Conservation (phyloP, 2,113 vertebrate genomes). For the Odocoileus hemionus region DNA sequence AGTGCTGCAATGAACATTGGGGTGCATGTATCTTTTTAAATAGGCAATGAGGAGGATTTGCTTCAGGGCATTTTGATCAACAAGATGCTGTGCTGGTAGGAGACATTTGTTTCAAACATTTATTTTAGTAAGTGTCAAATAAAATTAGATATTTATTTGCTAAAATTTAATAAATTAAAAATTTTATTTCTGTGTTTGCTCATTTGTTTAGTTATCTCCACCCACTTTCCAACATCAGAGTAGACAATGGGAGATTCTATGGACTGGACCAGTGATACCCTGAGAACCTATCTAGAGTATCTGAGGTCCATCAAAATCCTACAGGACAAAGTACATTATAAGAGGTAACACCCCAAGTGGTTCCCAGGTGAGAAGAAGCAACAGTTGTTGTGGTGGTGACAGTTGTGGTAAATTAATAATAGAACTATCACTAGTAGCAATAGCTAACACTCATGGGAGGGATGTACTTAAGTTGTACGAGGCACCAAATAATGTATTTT, state of each 20-base stretch:
- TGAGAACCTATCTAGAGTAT: background rate
- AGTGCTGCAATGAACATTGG: background rate
- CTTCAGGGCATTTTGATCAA: background rate
- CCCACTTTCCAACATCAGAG: background rate
- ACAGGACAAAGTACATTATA: rapidly evolving
- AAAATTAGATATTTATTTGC: background rate
- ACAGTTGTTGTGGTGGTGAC: background rate
- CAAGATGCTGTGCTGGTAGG: background rate
- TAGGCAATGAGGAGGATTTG: background rate
- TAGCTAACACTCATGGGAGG: rapidly evolving
- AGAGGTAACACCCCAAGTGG: background rate
- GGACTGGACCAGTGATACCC: background rate
- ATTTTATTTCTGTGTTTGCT: background rate
- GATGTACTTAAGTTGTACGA: background rate
- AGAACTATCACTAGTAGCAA: background rate
- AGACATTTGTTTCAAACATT: background rate
- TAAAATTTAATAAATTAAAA: background rate
- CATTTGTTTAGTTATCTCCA: background rate
- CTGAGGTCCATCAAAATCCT: background rate
- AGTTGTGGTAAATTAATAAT: too few relatives aligned
- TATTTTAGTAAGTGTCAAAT: background rate
- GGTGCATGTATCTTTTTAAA: background rate
- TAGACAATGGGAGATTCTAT: background rate
- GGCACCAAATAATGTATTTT: background rate
- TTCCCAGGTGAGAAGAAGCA: background rate